Base-by-base conservation (phyloP, 2,888 invertebrate species). In the Sclerodermus sp. region DNA sequence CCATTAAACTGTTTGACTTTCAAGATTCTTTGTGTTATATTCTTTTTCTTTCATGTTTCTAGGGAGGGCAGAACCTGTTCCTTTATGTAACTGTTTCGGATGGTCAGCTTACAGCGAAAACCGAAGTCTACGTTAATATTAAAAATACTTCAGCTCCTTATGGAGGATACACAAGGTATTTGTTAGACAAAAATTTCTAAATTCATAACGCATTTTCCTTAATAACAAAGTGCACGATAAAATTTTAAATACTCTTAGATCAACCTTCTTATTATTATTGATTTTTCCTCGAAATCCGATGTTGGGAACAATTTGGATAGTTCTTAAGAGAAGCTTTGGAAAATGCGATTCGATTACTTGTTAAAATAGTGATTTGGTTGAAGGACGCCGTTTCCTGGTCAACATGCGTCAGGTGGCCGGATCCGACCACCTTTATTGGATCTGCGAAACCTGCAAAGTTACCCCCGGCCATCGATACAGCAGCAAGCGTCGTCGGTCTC, bases 21-120 rank as follows among this genome's bases (percentile, higher is more conserved):
- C n/a, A n/a, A n/a, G n/a, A n/a, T n/a, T n/a, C n/a, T n/a, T n/a
- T n/a, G n/a, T n/a, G n/a, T n/a, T n/a, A n/a, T 14, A 10, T 39
- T 39, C 54, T 61, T 64, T 30, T 3, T 13, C 60, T 67, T 61
- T 56, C 68, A 79, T 80, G 50, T n/a, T n/a, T n/a, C n/a, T 73
- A 89, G 88, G 87, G 81, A 49, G 88, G 87, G 6, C 81, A 86
- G 69, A 82, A 84, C 62, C 82, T 88, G 65, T 83, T 84, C 58
- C 79, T 89, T 14, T 88, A 86, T 76, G 85, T 89, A 45, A 87
- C 86, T 1, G 87, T 85, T 13, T 82, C 81, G 15, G 87, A 88
- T 73, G 88, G 88, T 4, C 80, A 82, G 53, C 78, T 87, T 41
- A 81, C 82, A 5, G 83, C 86, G 1, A 88, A 88, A 76, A 83